Conservation (phyloP, 2,888 invertebrate species). For the Aleiodes testaceus region DNA sequence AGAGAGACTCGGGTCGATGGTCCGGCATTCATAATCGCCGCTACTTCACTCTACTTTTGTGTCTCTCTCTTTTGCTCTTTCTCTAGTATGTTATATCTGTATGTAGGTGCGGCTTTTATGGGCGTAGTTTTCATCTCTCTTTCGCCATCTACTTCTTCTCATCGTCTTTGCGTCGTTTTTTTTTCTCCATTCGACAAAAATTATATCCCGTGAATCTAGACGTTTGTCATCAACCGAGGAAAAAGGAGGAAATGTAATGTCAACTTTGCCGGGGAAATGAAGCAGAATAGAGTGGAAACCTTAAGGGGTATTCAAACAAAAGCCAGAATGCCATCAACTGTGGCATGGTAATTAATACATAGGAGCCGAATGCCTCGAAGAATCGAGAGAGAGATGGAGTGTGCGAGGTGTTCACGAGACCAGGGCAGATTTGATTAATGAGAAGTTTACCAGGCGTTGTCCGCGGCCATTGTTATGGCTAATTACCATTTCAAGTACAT, state of each 20-base stretch:
- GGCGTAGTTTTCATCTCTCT: slow-evolving; percentile 37
- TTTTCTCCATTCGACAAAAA: slow-evolving; percentile 11
- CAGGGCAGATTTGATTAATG: slow-evolving; percentile 60
- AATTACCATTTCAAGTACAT: slow-evolving; percentile 54
- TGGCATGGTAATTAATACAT: slow-evolving; percentile 29
- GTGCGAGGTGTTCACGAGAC: slow-evolving; percentile 29
- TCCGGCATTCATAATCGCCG: slow-evolving; percentile 57
- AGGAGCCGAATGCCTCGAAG: background rate
- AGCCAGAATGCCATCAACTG: slow-evolving; percentile 8
- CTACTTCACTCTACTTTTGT: slow-evolving; percentile 36
- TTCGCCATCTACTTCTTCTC: slow-evolving; percentile 28
- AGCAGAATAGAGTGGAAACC: background rate
- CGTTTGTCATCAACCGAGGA: slow-evolving; percentile 21
- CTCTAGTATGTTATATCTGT: slow-evolving; percentile 25
- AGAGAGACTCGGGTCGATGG: slow-evolving; percentile 56
- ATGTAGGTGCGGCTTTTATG: slow-evolving; percentile 49
- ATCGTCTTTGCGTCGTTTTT: background rate
- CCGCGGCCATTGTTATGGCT: slow-evolving; percentile 58
- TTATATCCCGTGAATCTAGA: slow-evolving; percentile 1
- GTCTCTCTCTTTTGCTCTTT: background rate
- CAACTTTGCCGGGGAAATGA: slow-evolving; percentile 10
- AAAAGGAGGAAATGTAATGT: slow-evolving; percentile 2
- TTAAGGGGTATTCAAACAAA: slow-evolving; percentile 11
- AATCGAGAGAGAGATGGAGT: background rate
- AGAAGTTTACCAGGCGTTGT: slow-evolving; percentile 46